Base-by-base conservation (phyloP, 2,113 vertebrate species). In the Struthidea cinerea region DNA sequence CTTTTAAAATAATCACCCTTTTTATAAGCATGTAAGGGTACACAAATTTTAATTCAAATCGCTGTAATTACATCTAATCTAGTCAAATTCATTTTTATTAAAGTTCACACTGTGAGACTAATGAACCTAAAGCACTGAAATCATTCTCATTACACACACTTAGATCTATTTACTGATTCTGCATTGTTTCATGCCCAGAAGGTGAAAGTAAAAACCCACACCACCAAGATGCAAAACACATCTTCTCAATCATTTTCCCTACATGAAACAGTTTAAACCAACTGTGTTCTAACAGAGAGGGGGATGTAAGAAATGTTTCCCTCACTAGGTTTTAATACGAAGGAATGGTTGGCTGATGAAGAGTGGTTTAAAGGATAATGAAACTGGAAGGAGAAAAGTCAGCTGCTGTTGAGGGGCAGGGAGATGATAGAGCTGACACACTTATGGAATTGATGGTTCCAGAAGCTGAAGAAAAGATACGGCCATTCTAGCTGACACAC, bases 61-160 rank as follows among this genome's bases (percentile, higher is more conserved):
- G 35, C 47, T 94, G 64, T 94, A 96, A 95, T 97, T 97, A 39
- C 47, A 95, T 90, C 73, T 93, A 91, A 94, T 95, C 52, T 87
- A 87, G 28, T 64, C 23, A 94, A 91, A 69, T 49, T 95, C 68
- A 85, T 92, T 91, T 89, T 91, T 97, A 95, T 87, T 96, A 93
- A 97, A 84, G 63, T 87, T 97, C 78, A 94, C 30, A 93, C 78
- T 96, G 76, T 96, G 56, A 94, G 35, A 96, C 89, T 95, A 94
- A 97, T 96, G 89, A 96, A 89, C 60, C 64, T 77, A 90, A 96
- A 97, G 52, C 16, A 77, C 46, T 87, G 70, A 33, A 94, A 96
- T 94, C 60, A 41, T 93, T 87, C 67, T 94, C 60, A 73, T 80
- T 86, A 63, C 70, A 55, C 44, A 67, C 9, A 4, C 57, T 71